phyloP scores from a whole-genome alignment of 2,113 vertebrate species.

The Oreochromis spilurus region DNA sequence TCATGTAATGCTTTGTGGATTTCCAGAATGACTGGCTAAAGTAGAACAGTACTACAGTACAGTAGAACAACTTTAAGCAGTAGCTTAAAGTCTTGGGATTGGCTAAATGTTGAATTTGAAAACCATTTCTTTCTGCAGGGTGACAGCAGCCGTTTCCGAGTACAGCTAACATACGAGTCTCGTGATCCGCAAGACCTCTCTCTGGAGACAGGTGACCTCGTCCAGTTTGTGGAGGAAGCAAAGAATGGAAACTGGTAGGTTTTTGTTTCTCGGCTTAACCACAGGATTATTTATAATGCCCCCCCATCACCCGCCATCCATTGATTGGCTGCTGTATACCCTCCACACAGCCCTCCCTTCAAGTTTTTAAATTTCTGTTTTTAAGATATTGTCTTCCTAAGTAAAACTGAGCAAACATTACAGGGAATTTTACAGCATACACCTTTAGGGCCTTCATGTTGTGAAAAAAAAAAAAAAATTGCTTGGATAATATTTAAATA shows the following conservation, averaged over 20 bases:
- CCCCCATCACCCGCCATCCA: neutral
- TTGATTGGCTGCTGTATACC: neutral
- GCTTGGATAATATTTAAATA: neutral
- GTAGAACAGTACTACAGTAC: neutral
- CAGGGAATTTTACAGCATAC: neutral
- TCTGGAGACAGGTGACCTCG: constrained; percentile 73
- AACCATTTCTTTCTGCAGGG: constrained; percentile 42
- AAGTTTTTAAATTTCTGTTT: neutral
- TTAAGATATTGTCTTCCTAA: neutral
- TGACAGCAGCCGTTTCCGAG: constrained; percentile 74
- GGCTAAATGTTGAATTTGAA: neutral
- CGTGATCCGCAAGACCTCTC: constrained; percentile 63
- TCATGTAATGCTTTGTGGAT: neutral
- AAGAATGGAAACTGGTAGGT: constrained; percentile 84
- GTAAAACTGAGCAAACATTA: neutral
- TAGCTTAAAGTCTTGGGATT: neutral
- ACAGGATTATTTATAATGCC: neutral
- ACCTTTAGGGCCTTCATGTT: neutral
- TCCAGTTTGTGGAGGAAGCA: constrained; percentile 80
- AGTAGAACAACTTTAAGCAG: neutral
- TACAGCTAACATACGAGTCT: constrained; percentile 78
- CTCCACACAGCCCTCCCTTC: neutral
- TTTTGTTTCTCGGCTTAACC: neutral
- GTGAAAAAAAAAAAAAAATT: neutral
- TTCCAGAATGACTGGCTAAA: neutral